Conservation (phyloP, 2,888 invertebrate species). For the Pemphredon lugubris region DNA sequence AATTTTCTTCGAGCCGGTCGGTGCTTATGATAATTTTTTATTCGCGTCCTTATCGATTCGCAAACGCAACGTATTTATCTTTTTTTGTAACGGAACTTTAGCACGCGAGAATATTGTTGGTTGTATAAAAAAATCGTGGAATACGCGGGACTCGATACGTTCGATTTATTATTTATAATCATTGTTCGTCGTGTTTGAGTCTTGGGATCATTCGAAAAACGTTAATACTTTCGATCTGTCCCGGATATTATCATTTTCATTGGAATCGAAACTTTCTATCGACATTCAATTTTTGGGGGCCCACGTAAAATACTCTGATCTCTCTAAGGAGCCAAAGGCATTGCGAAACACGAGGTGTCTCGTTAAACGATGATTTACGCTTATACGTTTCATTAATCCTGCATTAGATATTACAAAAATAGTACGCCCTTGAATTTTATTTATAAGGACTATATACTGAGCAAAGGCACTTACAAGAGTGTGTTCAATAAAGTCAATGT, state of each 20-base stretch:
- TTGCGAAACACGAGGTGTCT: not conserved
- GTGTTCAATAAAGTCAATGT: constrained; percentile 14
- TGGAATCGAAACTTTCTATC: too few relatives aligned
- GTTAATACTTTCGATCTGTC: too few relatives aligned
- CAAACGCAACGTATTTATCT: not conserved
- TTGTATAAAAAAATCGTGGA: not conserved
- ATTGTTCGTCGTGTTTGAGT: not conserved
- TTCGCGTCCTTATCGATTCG: not conserved
- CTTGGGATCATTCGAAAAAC: too few relatives aligned
- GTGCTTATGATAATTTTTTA: not conserved
- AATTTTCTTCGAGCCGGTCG: not conserved
- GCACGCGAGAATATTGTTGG: not conserved
- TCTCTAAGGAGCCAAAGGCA: not conserved
- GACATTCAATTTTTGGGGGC: not conserved
- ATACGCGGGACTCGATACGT: not conserved
- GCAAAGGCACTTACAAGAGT: constrained; percentile 1
- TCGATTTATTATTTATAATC: not conserved
- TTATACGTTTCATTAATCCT: constrained; percentile 4
- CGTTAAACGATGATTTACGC: not conserved
- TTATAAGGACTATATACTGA: constrained; percentile 4
- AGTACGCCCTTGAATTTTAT: constrained; percentile 6
- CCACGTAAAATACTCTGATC: not conserved
- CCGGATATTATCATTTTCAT: too few relatives aligned
- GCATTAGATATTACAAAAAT: constrained; percentile 4
- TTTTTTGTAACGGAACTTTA: not conserved